These are phyloP conservation scores for Amphipyra tragopoginis DNA, from an alignment of 2,888 invertebrate species.

Conservation along the genomic window DNA sequence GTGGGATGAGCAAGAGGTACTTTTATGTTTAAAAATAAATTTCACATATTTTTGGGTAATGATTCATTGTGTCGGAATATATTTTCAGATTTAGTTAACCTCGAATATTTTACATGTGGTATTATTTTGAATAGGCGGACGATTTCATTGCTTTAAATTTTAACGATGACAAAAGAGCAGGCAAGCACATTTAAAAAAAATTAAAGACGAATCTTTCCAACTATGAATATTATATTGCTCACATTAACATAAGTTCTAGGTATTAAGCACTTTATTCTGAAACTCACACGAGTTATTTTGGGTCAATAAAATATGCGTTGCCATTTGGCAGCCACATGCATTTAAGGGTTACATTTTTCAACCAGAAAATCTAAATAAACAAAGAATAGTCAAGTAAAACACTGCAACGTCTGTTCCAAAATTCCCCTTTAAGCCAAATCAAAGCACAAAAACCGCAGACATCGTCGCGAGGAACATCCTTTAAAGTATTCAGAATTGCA, in stretches of 20 bases:
- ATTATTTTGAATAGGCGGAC: constrained; percentile 7
- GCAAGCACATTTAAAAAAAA: neutral
- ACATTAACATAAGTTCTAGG: too few relatives aligned
- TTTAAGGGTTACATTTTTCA: too few relatives aligned
- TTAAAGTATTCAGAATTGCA: constrained; percentile 66
- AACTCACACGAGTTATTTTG: too few relatives aligned
- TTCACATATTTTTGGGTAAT: constrained; percentile 9
- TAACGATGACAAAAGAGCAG: constrained; percentile 2
- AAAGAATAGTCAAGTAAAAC: constrained; percentile 4
- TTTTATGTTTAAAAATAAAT: constrained; percentile 7
- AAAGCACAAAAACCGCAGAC: constrained; percentile 48
- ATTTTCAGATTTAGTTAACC: neutral
- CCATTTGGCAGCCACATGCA: too few relatives aligned
- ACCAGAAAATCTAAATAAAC: neutral
- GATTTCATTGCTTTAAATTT: neutral
- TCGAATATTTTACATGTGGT: constrained; percentile 1
- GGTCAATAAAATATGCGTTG: too few relatives aligned
- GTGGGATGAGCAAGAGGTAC: neutral
- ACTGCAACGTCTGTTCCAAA: constrained; percentile 10
- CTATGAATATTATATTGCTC: too few relatives aligned
- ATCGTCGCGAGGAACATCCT: constrained; percentile 37
- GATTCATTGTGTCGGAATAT: constrained; percentile 25
- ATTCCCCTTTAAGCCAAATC: constrained; percentile 25
- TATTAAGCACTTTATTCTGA: too few relatives aligned
- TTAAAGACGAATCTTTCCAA: too few relatives aligned